A percentile compares a stretch with the other conserved stretches of the same genome.
These are phyloP conservation scores for Tadarida brasiliensis DNA, from an alignment of 2,797 vertebrate species.

Conservation along the genomic window DNA sequence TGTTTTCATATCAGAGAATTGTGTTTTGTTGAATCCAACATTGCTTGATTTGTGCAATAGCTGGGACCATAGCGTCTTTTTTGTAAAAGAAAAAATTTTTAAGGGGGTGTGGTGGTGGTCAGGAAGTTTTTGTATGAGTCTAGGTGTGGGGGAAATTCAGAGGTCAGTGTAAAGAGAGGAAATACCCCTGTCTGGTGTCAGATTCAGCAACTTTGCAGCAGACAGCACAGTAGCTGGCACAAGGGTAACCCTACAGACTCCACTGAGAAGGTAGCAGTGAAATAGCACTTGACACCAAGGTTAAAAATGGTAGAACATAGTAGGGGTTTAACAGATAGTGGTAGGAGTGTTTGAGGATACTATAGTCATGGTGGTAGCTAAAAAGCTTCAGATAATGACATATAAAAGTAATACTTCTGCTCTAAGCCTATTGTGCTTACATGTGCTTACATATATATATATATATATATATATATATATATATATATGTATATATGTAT, in stretches of 20 bases:
- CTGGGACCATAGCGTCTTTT: background rate
- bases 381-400: background rate
- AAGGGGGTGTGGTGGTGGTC: background rate
- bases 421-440: background rate
- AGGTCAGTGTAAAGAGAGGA: background rate
- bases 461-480: too few relatives aligned
- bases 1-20: slow-evolving; percentile 5
- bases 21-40: background rate
- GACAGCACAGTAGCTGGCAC: background rate
- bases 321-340: background rate
- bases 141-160: background rate
- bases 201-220: background rate
- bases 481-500: too few relatives aligned
- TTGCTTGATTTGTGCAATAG: slow-evolving; percentile 6
- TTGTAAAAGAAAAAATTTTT: background rate
- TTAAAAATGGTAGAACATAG: background rate
- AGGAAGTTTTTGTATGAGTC: background rate
- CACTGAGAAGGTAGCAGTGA: background rate
- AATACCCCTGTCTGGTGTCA: background rate
- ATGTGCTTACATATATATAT: too few relatives aligned
- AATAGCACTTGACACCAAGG: background rate
- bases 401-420: background rate
- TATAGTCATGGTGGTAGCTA: background rate
- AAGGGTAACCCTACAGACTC: background rate
- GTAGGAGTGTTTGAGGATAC: background rate